Base-by-base conservation (phyloP, 2,888 invertebrate genomes). In the Chrysolina americana region DNA sequence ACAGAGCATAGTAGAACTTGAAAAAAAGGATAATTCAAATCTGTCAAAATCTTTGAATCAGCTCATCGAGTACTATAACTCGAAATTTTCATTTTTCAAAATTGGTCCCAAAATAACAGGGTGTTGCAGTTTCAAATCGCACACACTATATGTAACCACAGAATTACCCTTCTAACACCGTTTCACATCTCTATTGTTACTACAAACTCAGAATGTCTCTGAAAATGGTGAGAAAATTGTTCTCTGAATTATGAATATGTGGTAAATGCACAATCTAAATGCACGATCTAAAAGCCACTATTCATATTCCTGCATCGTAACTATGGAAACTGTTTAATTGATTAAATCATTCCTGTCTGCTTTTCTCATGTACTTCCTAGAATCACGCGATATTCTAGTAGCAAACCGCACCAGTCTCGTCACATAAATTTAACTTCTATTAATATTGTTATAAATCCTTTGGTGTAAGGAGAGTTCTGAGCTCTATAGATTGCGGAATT, bases 401-500 rank as follows among this genome's bases (percentile, higher is more conserved):
- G 53, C 59, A 8, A 44, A 41, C 65, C 53, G 56, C 19, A 41
- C 41, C 56, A 69, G 65, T 65, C 63, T 63, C 23, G 56, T 17
- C 66, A 56, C 70, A 69, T 74, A 78, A 78, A 79, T 78, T 74
- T 72, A 71, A 68, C 74, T 77, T 76, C 79, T 80, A 81, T 81
- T 81, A 81, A 79, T 81, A 81, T 78, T 76, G 78, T 75, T 76
- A 81, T 79, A 81, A 81, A 81, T 79, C 78, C 77, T 71, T 71
- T 72, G 70, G 72, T 69, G 69, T 72, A 75, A 75, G 72, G 36
- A 65, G 47, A 41, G 72, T 59, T 36, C 59, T 28, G 59, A 36
- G 65, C 71, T 68, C 75, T 76, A 77, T 75, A 80, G 75, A 80
- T 76, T 78, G 79, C 76, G 82, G 83, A 84, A 85, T 85, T 84